Base-by-base conservation (phyloP, 2,797 vertebrate species). In the Rhinichthys osculus region DNA sequence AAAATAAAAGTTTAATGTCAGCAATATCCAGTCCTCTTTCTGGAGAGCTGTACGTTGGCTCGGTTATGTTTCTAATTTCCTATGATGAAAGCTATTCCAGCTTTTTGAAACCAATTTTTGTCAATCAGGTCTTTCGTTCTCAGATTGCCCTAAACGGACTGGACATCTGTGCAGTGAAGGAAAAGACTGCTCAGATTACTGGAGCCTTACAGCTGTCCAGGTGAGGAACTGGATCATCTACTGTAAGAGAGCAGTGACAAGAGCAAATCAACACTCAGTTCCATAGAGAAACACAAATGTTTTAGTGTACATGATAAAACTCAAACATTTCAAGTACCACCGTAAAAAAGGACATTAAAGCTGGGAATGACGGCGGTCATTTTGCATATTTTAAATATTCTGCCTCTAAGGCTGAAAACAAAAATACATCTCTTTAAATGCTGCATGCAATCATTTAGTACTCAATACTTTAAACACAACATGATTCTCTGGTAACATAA, bases 311-410 rank as follows among this genome's bases (percentile, higher is more conserved):
- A 77, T 69, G 59, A 74, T 42, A 73, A 35, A 64, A 62, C 70
- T 47, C 27, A 64, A 83, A 83, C 27, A 67, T 23, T 62, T 35
- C 30, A 57, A 84, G 19, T 57, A 38, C 38, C 50, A 35, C 27
- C 5, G 10, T 78, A 70, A 54, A 71, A 69, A 4, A 35, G 5
- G 14, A 27, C 1, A 47, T 76, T 84, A 30, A 57, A 84, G 16
- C 47, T 70, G 27, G 50, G 47, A 84, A 84, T 84, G 73, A 84
- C 19, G 21, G 64, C 33, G 64, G 59, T 9, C 27, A 38, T 54
- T 83, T 76, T 67, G 82, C 72, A 67, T 52, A 54, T 83, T 76
- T 50, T 16, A 74, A 64, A 52, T 67, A 78, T 69, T 70, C n/a
- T 50, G 27, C 72, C 30, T 66, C 23, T 77, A 54, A 11, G 72